Conservation (phyloP, 2,888 invertebrate species). For the Artemia sinica region DNA sequence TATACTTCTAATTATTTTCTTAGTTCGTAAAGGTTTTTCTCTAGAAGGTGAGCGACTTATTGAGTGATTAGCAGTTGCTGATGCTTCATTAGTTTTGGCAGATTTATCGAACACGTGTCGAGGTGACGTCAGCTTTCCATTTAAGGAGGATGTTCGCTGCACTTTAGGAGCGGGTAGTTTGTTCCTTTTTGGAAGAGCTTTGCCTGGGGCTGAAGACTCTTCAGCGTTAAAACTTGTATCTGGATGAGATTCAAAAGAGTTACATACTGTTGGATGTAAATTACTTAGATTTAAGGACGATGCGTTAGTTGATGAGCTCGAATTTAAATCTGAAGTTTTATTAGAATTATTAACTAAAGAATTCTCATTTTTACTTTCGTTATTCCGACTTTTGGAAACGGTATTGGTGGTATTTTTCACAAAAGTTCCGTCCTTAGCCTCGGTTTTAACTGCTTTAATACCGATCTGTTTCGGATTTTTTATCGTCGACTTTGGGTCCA, state of each 20-base stretch:
- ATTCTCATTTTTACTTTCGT: too few species aligned
- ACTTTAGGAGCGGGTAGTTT: slow-evolving; percentile 9
- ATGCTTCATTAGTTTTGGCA: neutral
- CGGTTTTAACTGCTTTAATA: too few species aligned
- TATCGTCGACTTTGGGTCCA: too few species aligned
- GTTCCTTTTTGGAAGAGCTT: neutral
- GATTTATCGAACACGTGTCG: neutral
- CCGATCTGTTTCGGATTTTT: too few species aligned
- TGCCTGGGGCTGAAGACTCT: slow-evolving; percentile 1
- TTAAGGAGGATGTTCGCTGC: neutral
- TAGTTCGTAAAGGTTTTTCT: neutral
- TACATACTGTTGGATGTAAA: neutral
- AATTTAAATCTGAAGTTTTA: neutral
- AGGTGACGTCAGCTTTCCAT: neutral
- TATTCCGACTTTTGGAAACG: too few species aligned
- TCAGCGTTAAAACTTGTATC: neutral
- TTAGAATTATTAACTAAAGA: neutral
- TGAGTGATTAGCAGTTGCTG: neutral
- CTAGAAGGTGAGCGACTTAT: neutral
- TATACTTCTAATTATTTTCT: neutral
- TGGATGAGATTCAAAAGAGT: slow-evolving; percentile 9
- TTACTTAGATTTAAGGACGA: slow-evolving; percentile 2
- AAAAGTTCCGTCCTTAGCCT: too few species aligned
- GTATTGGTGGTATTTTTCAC: too few species aligned
- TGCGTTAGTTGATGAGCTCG: neutral